Evolutionary conservation across 2,888 invertebrate genomes (phyloP).

Genomic region (Ganaspis brasiliensis): DNA sequence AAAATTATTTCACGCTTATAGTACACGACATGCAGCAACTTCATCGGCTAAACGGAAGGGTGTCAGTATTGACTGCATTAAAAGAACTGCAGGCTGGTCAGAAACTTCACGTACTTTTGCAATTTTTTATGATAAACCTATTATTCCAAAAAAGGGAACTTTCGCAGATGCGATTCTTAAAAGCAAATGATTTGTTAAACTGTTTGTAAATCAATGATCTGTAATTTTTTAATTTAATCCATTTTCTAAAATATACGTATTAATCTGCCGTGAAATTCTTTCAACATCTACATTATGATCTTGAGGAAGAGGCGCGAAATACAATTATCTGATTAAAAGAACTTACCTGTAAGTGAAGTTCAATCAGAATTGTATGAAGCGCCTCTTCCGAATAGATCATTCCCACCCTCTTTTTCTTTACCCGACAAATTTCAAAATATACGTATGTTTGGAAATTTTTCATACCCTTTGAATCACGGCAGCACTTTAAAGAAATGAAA

Average conservation of each 20-base stretch:
- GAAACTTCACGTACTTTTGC: not conserved
- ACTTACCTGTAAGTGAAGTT: not conserved
- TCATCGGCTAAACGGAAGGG: not conserved
- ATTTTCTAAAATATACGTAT: not conserved
- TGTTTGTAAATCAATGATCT: not conserved
- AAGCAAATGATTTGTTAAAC: not conserved
- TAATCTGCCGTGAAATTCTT: not conserved
- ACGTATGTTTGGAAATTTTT: not conserved
- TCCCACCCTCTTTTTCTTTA: not conserved
- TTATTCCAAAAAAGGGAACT: not conserved
- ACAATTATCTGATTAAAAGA: not conserved
- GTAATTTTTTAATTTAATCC: not conserved
- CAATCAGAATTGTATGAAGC: not conserved
- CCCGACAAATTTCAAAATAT: not conserved
- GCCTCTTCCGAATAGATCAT: not conserved
- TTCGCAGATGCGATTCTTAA: not conserved
- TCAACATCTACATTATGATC: not conserved
- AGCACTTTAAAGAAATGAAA: conserved; percentile 9
- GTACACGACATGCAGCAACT: conserved; percentile 18
- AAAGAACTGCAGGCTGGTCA: conserved; percentile 2
- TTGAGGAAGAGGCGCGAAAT: not conserved
- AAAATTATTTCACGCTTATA: not conserved
- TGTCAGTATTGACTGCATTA: not conserved
- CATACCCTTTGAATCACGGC: not conserved
- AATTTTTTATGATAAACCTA: not conserved